These are phyloP conservation scores for Dermolepida albohirtum DNA, from an alignment of 2,888 invertebrate species.

Conservation along the genomic window DNA sequence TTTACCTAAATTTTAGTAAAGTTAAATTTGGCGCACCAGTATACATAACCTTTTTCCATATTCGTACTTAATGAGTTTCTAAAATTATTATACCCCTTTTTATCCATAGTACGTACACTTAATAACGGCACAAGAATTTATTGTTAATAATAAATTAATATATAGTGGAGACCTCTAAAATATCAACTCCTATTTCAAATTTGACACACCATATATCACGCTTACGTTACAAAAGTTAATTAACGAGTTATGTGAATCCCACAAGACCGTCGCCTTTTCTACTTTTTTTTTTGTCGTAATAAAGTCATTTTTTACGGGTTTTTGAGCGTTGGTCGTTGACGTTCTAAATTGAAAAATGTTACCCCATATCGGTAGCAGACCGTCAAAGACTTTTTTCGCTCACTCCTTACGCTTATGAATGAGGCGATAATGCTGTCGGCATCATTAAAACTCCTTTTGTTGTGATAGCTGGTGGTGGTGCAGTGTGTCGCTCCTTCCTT, in stretches of 20 bases:
- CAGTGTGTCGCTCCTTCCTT: constrained; percentile 4
- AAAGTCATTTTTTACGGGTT: constrained; percentile 31
- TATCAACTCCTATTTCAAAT: not conserved
- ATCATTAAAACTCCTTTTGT: constrained; percentile 33
- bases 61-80: too few relatives aligned
- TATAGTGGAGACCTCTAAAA: too few relatives aligned
- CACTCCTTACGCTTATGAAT: constrained; percentile 10
- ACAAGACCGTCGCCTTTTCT: constrained; percentile 3
- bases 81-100: too few relatives aligned
- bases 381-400: constrained; percentile 20
- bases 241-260: constrained; percentile 20
- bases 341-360: constrained; percentile 34
- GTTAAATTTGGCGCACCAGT: not conserved
- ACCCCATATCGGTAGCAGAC: constrained; percentile 34
- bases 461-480: constrained; percentile 30
- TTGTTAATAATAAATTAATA: too few relatives aligned
- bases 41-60: too few relatives aligned
- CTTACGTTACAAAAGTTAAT: constrained; percentile 29
- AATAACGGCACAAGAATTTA: too few relatives aligned
- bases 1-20: too few relatives aligned
- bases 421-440: constrained; percentile 33
- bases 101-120: too few relatives aligned
- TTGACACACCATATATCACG: constrained; percentile 22
- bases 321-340: constrained; percentile 29
- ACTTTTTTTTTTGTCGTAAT: constrained; percentile 31